Conservation (phyloP, 1,140 invertebrate species). For the Oryzaephilus surinamensis region DNA sequence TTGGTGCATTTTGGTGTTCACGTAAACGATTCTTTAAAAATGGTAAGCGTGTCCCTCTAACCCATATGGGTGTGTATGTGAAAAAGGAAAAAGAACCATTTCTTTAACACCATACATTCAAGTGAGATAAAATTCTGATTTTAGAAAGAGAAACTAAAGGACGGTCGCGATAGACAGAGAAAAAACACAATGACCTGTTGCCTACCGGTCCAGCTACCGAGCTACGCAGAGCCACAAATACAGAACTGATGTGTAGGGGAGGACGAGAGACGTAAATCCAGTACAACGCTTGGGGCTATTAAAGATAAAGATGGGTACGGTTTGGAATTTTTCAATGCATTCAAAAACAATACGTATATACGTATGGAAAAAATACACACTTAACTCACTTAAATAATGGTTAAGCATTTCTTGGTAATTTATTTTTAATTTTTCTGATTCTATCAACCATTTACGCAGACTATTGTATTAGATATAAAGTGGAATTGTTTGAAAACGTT, state of each 20-base stretch:
- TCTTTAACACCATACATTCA: too few relatives aligned
- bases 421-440: too few relatives aligned
- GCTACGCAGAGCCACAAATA: constrained; percentile 21
- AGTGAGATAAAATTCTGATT: constrained; percentile 5
- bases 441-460: too few relatives aligned
- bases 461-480: too few relatives aligned
- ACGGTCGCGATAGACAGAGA: constrained; percentile 12
- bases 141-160: constrained; percentile 10
- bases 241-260: constrained; percentile 7
- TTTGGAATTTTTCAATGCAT: constrained; percentile 16
- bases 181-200: constrained; percentile 24
- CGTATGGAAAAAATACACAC: constrained; percentile 2
- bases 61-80: constrained; percentile 8
- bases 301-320: constrained; percentile 18
- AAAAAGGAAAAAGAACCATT: too few relatives aligned
- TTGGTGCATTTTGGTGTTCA: constrained; percentile 1
- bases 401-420: too few relatives aligned
- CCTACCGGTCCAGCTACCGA: constrained; percentile 26
- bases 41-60: constrained; percentile 10
- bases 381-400: constrained; percentile 5
- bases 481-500: too few relatives aligned
- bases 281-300: constrained; percentile 17
- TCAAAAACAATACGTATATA: constrained; percentile 8
- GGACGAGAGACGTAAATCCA: constrained; percentile 8
- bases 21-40: constrained; percentile 6